Percentiles rank a stretch among this genome's conserved stretches.
Conservation (phyloP, 2,113 vertebrate species). For the Suncus etruscus region DNA sequence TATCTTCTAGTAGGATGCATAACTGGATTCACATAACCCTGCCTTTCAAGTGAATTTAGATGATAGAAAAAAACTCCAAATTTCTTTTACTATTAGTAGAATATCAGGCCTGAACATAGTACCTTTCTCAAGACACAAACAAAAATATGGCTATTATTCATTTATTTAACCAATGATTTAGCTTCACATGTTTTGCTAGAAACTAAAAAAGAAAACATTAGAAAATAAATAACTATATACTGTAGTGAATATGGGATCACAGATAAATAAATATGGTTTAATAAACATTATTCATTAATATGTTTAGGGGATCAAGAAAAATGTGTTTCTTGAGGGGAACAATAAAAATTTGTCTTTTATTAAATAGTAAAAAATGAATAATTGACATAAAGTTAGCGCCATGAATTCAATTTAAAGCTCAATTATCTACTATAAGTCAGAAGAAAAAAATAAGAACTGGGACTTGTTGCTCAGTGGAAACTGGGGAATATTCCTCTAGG, state of each 20-base stretch:
- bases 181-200: neutral
- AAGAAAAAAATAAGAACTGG: neutral
- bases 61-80: neutral
- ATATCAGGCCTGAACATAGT: neutral
- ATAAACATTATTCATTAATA: neutral
- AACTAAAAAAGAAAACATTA: constrained; percentile 43
- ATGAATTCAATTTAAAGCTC: neutral
- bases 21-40: neutral
- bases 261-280: constrained; percentile 27
- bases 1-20: neutral
- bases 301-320: neutral
- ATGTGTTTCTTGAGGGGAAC: neutral
- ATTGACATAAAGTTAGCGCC: neutral
- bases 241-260: neutral
- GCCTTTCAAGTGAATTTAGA: neutral
- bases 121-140: neutral
- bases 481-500: neutral
- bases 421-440: neutral
- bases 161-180: constrained; percentile 41
- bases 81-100: constrained; percentile 1
- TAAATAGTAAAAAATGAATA: neutral
- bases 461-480: neutral
- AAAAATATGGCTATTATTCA: neutral
- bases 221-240: neutral
- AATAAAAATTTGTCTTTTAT: neutral